Conservation (phyloP, 2,797 vertebrate species). For the Thalassophryne amazonica region DNA sequence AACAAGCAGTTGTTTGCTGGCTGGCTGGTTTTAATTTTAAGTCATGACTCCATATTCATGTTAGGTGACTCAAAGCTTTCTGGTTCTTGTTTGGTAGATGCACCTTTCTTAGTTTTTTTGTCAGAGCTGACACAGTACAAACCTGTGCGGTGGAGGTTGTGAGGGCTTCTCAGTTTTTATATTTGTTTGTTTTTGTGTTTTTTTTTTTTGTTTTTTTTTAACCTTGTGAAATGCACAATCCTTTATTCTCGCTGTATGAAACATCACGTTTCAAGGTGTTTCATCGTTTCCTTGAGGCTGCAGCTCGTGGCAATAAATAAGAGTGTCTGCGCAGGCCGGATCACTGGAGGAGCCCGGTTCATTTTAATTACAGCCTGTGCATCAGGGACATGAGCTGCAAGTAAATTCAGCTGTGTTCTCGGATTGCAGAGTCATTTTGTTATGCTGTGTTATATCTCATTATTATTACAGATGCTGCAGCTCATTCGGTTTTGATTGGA, state of each 20-base stretch:
- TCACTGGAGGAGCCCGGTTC: not conserved
- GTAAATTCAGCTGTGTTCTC: constrained; percentile 1
- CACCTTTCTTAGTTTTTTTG: not conserved
- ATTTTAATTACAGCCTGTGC: no score
- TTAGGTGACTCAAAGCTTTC: no score
- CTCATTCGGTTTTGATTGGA: not conserved
- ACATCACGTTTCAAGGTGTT: not conserved
- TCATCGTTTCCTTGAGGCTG: no score
- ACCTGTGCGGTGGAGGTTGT: not conserved
- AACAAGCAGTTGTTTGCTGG: no score
- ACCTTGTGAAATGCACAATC: not conserved
- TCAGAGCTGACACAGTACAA: not conserved
- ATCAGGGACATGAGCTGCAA: constrained; percentile 14
- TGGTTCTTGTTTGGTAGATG: no score
- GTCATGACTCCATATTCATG: no score
- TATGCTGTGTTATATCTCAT: not conserved
- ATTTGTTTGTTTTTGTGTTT: not conserved
- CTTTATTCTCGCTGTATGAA: not conserved
- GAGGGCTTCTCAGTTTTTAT: not conserved
- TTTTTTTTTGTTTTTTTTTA: not conserved
- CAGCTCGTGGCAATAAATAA: no score
- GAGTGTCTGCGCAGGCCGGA: not conserved
- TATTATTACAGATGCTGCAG: not conserved
- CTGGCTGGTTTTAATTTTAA: no score
- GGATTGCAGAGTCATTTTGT: not conserved